Conservation (phyloP, 2,113 vertebrate genomes). For the Candoia aspera region DNA sequence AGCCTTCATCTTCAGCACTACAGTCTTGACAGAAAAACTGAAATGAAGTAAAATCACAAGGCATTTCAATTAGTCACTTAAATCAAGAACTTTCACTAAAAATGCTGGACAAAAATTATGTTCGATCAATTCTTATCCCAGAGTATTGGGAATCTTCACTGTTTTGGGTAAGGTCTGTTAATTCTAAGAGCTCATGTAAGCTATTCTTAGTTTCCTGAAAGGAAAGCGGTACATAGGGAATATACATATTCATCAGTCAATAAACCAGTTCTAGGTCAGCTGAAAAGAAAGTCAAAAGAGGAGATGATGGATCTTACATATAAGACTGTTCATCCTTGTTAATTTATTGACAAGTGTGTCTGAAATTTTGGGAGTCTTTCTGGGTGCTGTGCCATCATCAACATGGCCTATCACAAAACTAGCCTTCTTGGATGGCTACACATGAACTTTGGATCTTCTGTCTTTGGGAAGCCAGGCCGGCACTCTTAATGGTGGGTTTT, state of each 20-base stretch:
- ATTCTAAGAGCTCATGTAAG: background rate
- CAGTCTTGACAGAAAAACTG: background rate
- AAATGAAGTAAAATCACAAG: background rate
- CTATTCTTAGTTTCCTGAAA: background rate
- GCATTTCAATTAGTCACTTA: background rate
- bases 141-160: background rate
- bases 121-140: background rate
- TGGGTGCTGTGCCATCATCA: background rate
- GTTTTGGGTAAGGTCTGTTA: background rate
- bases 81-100: background rate
- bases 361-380: background rate
- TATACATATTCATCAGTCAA: background rate
- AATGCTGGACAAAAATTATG: conserved; percentile 21
- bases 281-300: background rate
- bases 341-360: background rate
- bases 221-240: background rate
- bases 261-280: background rate
- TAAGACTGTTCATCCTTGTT: background rate
- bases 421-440: background rate
- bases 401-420: background rate
- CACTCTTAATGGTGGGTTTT: background rate
- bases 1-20: conserved; percentile 23
- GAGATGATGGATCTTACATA: background rate
- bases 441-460: background rate
- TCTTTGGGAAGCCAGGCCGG: background rate